Percentiles rank a stretch among this genome's conserved stretches.
Conservation (phyloP, 2,113 vertebrate species). For the Tragelaphus imberbis region DNA sequence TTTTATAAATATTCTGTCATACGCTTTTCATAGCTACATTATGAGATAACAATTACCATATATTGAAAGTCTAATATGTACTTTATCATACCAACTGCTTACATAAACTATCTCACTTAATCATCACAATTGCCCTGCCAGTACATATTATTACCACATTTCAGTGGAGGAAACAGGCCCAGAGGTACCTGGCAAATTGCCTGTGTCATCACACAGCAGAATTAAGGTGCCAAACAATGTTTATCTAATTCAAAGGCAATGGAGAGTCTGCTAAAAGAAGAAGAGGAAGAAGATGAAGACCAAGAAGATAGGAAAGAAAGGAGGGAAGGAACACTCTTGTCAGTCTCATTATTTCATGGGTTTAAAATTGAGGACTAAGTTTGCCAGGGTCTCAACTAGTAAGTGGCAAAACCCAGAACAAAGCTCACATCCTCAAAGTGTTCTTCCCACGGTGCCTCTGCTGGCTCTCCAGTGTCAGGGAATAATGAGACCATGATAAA, state of each 20-base stretch:
- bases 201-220: background rate
- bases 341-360: background rate
- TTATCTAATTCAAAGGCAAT: background rate
- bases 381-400: background rate
- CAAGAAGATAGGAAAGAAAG: background rate
- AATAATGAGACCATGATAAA: constrained; percentile 32
- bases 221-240: background rate
- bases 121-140: background rate
- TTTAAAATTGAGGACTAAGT: background rate
- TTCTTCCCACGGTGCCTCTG: background rate
- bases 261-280: background rate
- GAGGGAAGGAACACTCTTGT: background rate
- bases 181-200: background rate
- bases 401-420: background rate
- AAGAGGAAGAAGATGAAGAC: background rate
- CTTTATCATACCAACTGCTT: background rate
- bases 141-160: background rate
- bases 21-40: background rate
- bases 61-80: background rate
- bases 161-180: background rate
- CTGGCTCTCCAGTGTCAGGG: background rate
- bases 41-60: background rate
- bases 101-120: background rate
- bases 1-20: background rate
- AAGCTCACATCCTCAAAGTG: background rate